Conservation (phyloP, 1,140 invertebrate species). For the Apis mellifera region Amel_HAv3.1 CM009941.2:11231501-11232000, state of each 20-base stretch:
- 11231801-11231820: slow-evolving; percentile 20
- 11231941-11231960: slow-evolving; percentile 68
- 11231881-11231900: slow-evolving; percentile 67
- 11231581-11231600: slow-evolving; percentile 5
- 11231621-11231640: neutral
- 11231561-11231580: neutral
- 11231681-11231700: slow-evolving; percentile 38
- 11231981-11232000: slow-evolving; percentile 64
- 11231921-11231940: slow-evolving; percentile 66
- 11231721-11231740: neutral
- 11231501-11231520: no score
- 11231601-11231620: neutral
- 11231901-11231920: slow-evolving; percentile 66
- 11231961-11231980: slow-evolving; percentile 65
- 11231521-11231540: no score
- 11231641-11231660: slow-evolving; percentile 5
- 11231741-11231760: no score
- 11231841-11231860: slow-evolving; percentile 68
- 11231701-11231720: slow-evolving; percentile 45
- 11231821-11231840: slow-evolving; percentile 66
- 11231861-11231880: slow-evolving; percentile 58
- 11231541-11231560: no score
- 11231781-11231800: neutral
- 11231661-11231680: slow-evolving; percentile 32
- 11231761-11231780: neutral